Evolutionary conservation across 2,888 invertebrate genomes (phyloP), one percentile per base, ranked within the genome.

Genomic region (Torymus auratus): DNA sequence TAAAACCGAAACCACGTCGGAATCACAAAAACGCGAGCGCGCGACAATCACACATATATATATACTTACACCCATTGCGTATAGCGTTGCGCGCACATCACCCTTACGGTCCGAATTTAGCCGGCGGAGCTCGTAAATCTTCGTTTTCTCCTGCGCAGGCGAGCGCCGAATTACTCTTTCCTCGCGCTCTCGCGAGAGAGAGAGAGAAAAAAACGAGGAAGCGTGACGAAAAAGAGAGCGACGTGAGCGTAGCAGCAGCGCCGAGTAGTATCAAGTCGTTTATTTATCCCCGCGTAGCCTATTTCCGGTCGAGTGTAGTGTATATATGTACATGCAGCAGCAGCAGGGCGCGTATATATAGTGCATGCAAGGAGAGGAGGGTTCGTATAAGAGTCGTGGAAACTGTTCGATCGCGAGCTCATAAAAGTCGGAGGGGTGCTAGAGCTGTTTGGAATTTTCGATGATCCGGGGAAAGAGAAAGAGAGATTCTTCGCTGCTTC

Each of bases 271-370:
- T 28, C 28, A 4, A 28, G 28, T 73, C 72, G 73, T 78, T 78
- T 78, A 78, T 78, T 78, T 78, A 73, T 72, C 72, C 60, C 41
- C 71, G 20, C 64, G 56, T 77, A 71, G 72, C 78, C 67, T 78
- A 78, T 72, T 78, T 78, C 78, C 78, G 71, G 28, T 28, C 28
- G 28, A 28, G 28, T 28, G 28, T 28, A 28, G 28, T 28, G 28
- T 28, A 7, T 28, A 28, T 28, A 28, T 28, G 28, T 28, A 28
- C 28, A 28, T 28, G 28, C 28, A 28, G 28, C 28, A 28, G 28
- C 28, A 28, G 28, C 28, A 28, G 28, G 28, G 2, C 28, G 28
- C 28, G 28, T 28, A 28, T 28, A 28, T 28, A 28, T 28, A 28
- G 28, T 28, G 28, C 28, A 28, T 28, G 28, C 28, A 28, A 28